Conservation (phyloP, 1,140 invertebrate species). For the Lanistes nyassanus region DNA sequence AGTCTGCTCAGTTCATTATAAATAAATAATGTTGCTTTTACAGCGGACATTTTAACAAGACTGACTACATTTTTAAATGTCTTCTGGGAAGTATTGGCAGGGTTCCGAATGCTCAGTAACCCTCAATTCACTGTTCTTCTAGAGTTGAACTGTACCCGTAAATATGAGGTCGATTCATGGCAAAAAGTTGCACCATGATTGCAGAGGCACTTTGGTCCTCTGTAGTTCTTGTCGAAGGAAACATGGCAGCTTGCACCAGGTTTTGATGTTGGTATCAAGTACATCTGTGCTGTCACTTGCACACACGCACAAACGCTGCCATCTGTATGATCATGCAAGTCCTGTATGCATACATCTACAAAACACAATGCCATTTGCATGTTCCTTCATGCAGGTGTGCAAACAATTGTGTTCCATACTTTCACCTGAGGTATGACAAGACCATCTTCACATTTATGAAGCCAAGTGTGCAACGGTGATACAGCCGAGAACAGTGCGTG, state of each 20-base stretch:
- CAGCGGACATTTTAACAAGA: not conserved
- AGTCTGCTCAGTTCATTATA: slow-evolving; percentile 1
- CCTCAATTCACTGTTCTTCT: not conserved
- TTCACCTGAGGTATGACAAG: not conserved
- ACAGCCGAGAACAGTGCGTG: not conserved
- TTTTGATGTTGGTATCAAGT: not conserved
- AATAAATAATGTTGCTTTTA: slow-evolving; percentile 16
- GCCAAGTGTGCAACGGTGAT: not conserved
- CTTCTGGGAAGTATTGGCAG: not conserved
- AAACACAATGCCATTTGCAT: not conserved
- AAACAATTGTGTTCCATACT: not conserved
- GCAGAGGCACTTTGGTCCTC: not conserved
- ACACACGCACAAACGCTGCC: not conserved
- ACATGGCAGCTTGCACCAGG: not conserved
- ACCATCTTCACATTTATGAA: not conserved
- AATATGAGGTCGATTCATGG: slow-evolving; percentile 13
- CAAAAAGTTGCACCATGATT: too few species aligned
- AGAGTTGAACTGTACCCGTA: slow-evolving; percentile 9
- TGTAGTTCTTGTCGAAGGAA: not conserved
- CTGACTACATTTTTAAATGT: not conserved
- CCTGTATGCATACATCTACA: not conserved
- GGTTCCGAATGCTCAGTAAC: too few species aligned
- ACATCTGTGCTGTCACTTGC: not conserved
- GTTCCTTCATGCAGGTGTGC: not conserved
- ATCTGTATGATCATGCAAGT: not conserved